A percentile compares a stretch with the other conserved stretches of the same genome.
Evolutionary conservation across 2,888 invertebrate species (phyloP).

Genomic region (Eugnorisma glareosa): DNA sequence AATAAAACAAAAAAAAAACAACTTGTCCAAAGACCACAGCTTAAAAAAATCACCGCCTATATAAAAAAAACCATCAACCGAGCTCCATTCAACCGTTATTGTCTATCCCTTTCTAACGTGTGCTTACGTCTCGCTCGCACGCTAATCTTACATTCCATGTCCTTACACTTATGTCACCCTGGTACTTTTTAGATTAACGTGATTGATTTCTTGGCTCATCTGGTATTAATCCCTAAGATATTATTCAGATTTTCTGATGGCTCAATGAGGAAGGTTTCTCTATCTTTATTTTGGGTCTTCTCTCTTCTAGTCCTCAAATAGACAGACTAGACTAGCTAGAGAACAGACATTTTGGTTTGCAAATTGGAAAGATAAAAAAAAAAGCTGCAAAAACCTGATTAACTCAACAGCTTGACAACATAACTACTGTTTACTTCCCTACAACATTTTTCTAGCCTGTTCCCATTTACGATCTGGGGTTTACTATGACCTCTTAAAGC

Average conservation of each 20-base stretch:
- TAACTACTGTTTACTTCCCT: neutral
- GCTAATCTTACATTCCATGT: constrained; percentile 62
- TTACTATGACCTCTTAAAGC: too few species aligned
- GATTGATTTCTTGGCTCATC: constrained; percentile 27
- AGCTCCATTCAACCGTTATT: constrained; percentile 70
- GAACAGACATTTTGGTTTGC: neutral
- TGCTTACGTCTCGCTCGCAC: constrained; percentile 54
- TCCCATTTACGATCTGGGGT: too few species aligned
- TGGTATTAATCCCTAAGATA: neutral
- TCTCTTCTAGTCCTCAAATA: neutral
- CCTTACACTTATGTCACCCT: constrained; percentile 60
- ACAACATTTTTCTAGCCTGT: neutral
- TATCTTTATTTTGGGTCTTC: neutral
- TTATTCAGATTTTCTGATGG: neutral
- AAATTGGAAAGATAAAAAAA: too few species aligned
- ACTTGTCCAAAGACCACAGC: constrained; percentile 36
- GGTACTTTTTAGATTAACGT: constrained; percentile 28
- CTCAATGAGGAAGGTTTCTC: neutral
- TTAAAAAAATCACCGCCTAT: constrained; percentile 46
- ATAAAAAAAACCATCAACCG: constrained; percentile 56
- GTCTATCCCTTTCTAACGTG: constrained; percentile 48
- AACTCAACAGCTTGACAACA: neutral
- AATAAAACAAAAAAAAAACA: constrained; percentile 15
- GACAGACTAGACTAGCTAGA: too few species aligned
- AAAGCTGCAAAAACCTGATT: too few species aligned